phyloP scores from a whole-genome alignment of 2,888 invertebrate genomes.

The Rhogogaster chlorosoma region DNA sequence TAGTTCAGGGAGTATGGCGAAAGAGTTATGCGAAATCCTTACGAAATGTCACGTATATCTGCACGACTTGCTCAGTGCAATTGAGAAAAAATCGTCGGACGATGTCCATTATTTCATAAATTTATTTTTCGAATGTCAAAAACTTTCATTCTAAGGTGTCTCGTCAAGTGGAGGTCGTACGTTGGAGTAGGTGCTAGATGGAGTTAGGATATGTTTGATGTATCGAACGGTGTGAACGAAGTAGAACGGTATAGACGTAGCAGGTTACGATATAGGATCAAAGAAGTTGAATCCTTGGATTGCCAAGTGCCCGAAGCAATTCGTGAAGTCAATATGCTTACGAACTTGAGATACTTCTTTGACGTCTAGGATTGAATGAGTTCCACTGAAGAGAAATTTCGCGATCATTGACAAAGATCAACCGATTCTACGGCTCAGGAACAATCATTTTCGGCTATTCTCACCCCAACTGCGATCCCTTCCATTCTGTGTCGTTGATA shows the following conservation, averaged over 20 bases:
- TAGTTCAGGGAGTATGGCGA: not conserved
- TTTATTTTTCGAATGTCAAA: not conserved
- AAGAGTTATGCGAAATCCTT: not conserved
- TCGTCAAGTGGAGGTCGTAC: no score
- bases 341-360: not conserved
- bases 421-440: not conserved
- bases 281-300: conserved; percentile 2
- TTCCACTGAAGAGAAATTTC: not conserved
- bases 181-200: not conserved
- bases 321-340: conserved; percentile 29
- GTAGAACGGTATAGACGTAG: not conserved
- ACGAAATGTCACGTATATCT: not conserved
- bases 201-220: conserved; percentile 12
- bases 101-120: not conserved
- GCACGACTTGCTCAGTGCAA: not conserved
- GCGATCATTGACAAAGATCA: not conserved
- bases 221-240: conserved; percentile 12
- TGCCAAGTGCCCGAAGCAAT: conserved; percentile 17
- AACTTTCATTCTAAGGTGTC: not conserved
- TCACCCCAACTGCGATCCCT: not conserved
- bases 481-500: not conserved
- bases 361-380: not conserved
- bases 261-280: not conserved
- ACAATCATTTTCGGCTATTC: not conserved
- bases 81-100: not conserved